These are phyloP conservation scores for Colletes collaris DNA, from an alignment of 2,888 invertebrate genomes.

Conservation along the genomic window DNA sequence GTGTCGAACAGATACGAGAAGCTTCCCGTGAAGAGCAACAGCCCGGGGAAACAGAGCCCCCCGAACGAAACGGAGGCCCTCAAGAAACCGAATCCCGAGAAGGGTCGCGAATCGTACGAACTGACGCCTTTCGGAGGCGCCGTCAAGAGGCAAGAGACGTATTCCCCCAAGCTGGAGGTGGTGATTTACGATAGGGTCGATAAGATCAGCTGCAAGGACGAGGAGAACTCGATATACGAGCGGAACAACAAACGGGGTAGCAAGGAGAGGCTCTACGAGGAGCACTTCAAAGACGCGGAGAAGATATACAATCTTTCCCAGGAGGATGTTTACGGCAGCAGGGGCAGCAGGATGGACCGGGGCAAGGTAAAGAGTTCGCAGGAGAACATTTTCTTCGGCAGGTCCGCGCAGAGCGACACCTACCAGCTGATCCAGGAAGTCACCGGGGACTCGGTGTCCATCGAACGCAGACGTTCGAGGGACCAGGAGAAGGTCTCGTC, in stretches of 20 bases:
- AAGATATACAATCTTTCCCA: constrained; percentile 76
- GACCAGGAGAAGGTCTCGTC: constrained; percentile 49
- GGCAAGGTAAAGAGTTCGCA: constrained; percentile 34
- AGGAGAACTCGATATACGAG: constrained; percentile 49
- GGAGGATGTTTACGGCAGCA: constrained; percentile 62
- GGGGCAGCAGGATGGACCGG: constrained; percentile 23
- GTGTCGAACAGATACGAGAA: constrained; percentile 70
- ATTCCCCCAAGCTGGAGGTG: constrained; percentile 10
- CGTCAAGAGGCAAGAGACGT: constrained; percentile 12
- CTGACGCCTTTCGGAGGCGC: constrained; percentile 17
- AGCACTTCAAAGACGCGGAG: constrained; percentile 77
- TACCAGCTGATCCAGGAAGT: constrained; percentile 35
- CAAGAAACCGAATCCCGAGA: constrained; percentile 63
- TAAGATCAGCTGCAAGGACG: constrained; percentile 42
- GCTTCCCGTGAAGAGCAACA: constrained; percentile 31
- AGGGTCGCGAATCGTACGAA: constrained; percentile 61
- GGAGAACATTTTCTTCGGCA: constrained; percentile 53
- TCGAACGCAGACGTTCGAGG: constrained; percentile 47
- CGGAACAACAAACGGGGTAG: constrained; percentile 38
- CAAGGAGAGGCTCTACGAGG: constrained; percentile 66
- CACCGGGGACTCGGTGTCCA: not conserved
- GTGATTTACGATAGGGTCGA: constrained; percentile 60
- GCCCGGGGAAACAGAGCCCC: constrained; percentile 6
- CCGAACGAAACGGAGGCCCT: constrained; percentile 27
- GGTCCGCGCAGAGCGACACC: constrained; percentile 22